A percentile compares a stretch with the other conserved stretches of the same genome.
These are phyloP conservation scores for Psittacula cyanocephala DNA, from an alignment of 2,113 vertebrate genomes.

Conservation along the genomic window DNA sequence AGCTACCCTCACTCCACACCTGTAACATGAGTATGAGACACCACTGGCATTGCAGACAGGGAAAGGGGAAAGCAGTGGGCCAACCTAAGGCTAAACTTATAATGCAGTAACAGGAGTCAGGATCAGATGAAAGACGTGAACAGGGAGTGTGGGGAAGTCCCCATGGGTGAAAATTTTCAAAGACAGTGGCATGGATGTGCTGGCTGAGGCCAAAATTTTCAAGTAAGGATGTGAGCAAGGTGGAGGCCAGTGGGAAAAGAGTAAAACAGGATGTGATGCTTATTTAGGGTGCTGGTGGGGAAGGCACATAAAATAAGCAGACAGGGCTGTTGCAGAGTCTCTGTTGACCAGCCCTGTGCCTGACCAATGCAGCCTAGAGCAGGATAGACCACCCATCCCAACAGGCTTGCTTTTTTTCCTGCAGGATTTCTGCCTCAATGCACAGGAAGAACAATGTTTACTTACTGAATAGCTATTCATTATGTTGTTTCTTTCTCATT, in stretches of 20 bases:
- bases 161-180: neutral
- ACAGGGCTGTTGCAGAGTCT: neutral
- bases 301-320: neutral
- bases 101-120: neutral
- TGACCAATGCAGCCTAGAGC: neutral
- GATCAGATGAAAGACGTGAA: neutral
- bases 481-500: neutral
- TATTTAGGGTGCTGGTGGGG: neutral
- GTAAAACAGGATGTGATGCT: neutral
- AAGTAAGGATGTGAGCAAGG: neutral
- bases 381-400: neutral
- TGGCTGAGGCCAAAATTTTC: neutral
- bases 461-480: neutral
- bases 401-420: neutral
- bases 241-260: neutral
- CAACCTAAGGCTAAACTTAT: neutral
- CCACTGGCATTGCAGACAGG: neutral
- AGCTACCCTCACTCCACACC: neutral
- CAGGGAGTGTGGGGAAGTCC: accelerated
- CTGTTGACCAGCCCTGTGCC: neutral
- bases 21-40: accelerated
- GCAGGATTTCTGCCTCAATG: neutral
- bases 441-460: neutral
- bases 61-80: neutral
- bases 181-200: neutral